Percentiles rank a stretch among this genome's conserved stretches.
These are phyloP conservation scores for Epinephelus coioides DNA, from an alignment of 2,797 vertebrate species.

Conservation along the genomic window DNA sequence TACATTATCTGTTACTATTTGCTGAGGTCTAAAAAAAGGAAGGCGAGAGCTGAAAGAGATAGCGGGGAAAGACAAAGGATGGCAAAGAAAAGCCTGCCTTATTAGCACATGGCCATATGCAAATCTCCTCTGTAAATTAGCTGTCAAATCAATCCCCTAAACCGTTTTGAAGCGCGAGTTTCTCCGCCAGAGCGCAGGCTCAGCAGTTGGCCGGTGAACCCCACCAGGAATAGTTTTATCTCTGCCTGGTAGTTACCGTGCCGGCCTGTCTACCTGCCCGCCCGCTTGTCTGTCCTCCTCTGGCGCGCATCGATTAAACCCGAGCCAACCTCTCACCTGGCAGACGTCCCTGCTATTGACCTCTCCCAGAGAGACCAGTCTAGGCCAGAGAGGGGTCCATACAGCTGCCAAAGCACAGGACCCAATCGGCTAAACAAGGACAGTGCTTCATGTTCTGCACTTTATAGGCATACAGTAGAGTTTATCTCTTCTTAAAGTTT, in stretches of 20 bases:
- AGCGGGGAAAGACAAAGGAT: conserved; percentile 70
- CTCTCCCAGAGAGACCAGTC: conserved; percentile 65
- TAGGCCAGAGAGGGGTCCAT: conserved; percentile 48
- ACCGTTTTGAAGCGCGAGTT: conserved; percentile 74
- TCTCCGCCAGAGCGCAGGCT: conserved; percentile 58
- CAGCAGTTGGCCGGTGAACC: conserved; percentile 66
- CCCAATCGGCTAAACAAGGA: conserved; percentile 56
- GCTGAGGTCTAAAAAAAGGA: conserved; percentile 66
- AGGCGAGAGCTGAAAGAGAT: conserved; percentile 50
- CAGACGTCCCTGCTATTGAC: conserved; percentile 67
- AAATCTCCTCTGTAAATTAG: conserved; percentile 86
- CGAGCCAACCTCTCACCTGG: conserved; percentile 78
- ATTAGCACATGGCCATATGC: conserved; percentile 81
- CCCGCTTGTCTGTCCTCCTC: conserved; percentile 45
- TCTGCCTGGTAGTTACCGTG: conserved; percentile 61
- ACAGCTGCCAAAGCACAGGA: conserved; percentile 60
- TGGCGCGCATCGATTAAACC: conserved; percentile 73
- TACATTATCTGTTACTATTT: conserved; percentile 84
- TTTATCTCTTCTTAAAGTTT: conserved; percentile 41
- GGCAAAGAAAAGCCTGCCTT: conserved; percentile 74
- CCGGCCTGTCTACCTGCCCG: conserved; percentile 52
- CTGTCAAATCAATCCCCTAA: conserved; percentile 84
- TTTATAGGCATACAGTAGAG: conserved; percentile 20
- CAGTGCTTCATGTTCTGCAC: conserved; percentile 40
- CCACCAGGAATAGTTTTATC: conserved; percentile 76